A percentile compares a stretch with the other conserved stretches of the same genome.
Evolutionary conservation across 2,888 invertebrate species (phyloP).

Genomic region (Troilus luridus): DNA sequence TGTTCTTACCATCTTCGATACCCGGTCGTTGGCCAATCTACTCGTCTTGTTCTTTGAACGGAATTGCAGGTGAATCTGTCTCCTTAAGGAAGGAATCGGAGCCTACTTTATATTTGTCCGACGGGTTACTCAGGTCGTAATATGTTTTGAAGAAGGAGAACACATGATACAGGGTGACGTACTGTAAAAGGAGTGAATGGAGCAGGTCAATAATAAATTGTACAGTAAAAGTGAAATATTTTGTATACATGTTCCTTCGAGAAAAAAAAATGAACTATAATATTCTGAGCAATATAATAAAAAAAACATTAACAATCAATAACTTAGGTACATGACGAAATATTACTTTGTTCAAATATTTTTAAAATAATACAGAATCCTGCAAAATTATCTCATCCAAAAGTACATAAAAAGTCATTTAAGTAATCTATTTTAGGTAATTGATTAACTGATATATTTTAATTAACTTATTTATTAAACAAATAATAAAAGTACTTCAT

Average conservation of each 20-base stretch:
- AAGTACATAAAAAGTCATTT: no score
- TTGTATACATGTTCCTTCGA: neutral
- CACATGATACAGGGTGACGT: neutral
- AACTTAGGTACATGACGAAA: no score
- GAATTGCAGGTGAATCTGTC: conserved; percentile 12
- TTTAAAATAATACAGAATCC: no score
- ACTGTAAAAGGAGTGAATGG: conserved; percentile 25
- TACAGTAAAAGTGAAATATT: conserved; percentile 40
- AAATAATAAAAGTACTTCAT: no score
- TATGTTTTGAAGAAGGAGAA: neutral
- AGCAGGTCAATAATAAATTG: neutral
- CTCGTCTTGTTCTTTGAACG: neutral
- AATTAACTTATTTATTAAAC: no score
- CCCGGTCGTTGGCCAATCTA: conserved; percentile 1
- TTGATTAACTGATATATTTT: no score
- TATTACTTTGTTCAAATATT: no score
- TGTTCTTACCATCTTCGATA: conserved; percentile 18
- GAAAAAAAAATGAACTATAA: neutral
- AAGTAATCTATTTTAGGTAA: no score
- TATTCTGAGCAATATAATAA: neutral
- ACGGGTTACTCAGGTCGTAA: neutral
- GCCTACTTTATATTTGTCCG: neutral
- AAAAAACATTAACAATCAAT: no score
- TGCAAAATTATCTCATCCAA: no score
- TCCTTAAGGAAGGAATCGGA: neutral